phyloP scores from a whole-genome alignment of 2,797 vertebrate species.

The Cygnus olor region DNA sequence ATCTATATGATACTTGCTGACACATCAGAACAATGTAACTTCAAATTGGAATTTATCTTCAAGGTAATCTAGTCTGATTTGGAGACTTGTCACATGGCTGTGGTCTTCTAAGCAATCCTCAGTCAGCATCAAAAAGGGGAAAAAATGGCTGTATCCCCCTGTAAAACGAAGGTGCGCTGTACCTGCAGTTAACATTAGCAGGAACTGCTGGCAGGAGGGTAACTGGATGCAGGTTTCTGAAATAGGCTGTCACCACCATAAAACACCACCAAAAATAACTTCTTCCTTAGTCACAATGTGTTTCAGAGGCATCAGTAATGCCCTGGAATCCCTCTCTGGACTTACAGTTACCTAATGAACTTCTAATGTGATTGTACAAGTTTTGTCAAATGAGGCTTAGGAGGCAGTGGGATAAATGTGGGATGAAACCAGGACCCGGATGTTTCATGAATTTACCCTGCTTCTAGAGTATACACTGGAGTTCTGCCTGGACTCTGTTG shows the following conservation, averaged over 20 bases:
- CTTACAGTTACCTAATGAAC: background rate
- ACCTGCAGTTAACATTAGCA: background rate
- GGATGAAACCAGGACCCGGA: background rate
- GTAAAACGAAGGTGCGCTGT: background rate
- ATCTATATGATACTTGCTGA: conserved; percentile 12
- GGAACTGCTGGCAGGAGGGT: background rate
- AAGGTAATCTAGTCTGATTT: background rate
- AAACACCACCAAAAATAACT: background rate
- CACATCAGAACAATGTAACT: background rate
- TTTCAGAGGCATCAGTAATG: background rate
- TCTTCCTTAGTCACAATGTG: background rate
- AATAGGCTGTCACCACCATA: background rate
- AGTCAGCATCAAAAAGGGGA: background rate
- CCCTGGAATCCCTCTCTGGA: background rate
- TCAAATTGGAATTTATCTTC: conserved; percentile 17
- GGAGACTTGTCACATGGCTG: background rate
- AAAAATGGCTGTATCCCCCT: background rate
- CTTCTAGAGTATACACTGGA: background rate
- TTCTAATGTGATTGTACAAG: no score
- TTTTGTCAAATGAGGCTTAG: background rate
- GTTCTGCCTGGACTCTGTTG: background rate
- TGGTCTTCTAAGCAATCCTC: background rate
- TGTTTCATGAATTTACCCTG: background rate
- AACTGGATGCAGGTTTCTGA: background rate
- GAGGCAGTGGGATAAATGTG: background rate